Base-by-base conservation (phyloP, 2,113 vertebrate species). In the Arenaria interpres region DNA sequence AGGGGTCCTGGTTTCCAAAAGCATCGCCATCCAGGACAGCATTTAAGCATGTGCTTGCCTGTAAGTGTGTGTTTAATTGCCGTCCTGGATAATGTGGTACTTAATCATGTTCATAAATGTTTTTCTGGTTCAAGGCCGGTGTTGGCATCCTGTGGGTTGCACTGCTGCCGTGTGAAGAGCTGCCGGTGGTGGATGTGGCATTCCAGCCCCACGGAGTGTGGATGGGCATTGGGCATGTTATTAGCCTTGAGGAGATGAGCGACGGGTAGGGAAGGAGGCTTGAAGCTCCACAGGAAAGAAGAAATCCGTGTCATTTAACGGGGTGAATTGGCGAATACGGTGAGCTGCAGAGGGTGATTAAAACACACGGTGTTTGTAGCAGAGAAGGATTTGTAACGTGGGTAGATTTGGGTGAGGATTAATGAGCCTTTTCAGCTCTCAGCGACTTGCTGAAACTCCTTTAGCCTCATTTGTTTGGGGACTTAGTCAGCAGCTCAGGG, bases 301-400 rank as follows among this genome's bases (percentile, higher is more conserved):
- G 5, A 62, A 25, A 16, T 50, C 33, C 17, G 32, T 17, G 64
- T 50, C n/a, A 7, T 12, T 50, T n/a, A 10, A 15, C 2, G 22
- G 76, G 28, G 17, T 39, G 27, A 78, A 12, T 2, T 60, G 71
- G 81, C 27, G 51, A 11, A 30, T 8, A 23, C 0, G 1, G n/a
- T 21, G 48, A 54, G 66, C 39, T 80, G 45, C 0, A 7, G 45
- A 28, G n/a, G 53, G 48, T 21, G 62, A 16, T 22, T 22, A 33
- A 62, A 80, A 39, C 24, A 22, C 2, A 4, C 0, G 0, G 69
- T 0, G 3, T 25, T 35, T 24, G 69, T 35, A 73, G 53, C 56
- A 78, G 62, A 25, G 17, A 37, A 53, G 82, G 51, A 20, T 71
- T 51, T 79, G 80, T 50, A 59, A 35, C 3, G 0, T n/a, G 0